Base-by-base conservation (phyloP, 37 sponge, comb jelly and placozoan species). In the Agelas oroides region DNA sequence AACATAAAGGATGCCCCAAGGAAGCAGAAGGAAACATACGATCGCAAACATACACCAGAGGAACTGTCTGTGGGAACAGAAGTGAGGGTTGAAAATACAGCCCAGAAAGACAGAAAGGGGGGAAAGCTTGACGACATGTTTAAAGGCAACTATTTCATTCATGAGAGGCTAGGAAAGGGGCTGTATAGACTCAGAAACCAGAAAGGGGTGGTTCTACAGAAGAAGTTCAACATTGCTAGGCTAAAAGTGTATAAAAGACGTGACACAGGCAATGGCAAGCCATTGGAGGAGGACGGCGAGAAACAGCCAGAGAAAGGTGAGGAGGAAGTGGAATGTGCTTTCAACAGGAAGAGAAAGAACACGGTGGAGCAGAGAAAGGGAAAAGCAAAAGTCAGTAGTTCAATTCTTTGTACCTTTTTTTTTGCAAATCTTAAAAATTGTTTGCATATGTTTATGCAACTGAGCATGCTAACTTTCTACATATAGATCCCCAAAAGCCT, bases 21-120 rank as follows among this genome's bases (percentile, higher is more conserved):
- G n/a, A n/a, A n/a, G n/a, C n/a, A n/a, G n/a, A 83, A 83, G 65
- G 63, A 71, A 6, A 11, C n/a, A 5, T 83, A 83, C 71, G 84
- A 83, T 33, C 12, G 39, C 21, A 73, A 25, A n/a, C 74, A 60
- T 73, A 61, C 35, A 27, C n/a, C 68, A 55, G 23, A 58, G 27
- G 20, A 33, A 57, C 23, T 83, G 17, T 23, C 41, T 21, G 38
- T 31, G 24, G 83, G 73, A 33, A 59, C 40, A 28, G 15, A 56
- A 41, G 83, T 83, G 20, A 39, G 71, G 32, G 18, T 72, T 1
- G 73, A 83, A 72, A 83, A 83, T n/a, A 65, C 80, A 31, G 27
- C n/a, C 23, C 79, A 72, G 55, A 71, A 58, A 6, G 27, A 63
- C 3, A 34, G 80, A 30, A 79, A 83, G 60, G 83, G 83, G 17